Conservation (phyloP, 2,888 invertebrate genomes). For the Periphyllus acericola region DNA sequence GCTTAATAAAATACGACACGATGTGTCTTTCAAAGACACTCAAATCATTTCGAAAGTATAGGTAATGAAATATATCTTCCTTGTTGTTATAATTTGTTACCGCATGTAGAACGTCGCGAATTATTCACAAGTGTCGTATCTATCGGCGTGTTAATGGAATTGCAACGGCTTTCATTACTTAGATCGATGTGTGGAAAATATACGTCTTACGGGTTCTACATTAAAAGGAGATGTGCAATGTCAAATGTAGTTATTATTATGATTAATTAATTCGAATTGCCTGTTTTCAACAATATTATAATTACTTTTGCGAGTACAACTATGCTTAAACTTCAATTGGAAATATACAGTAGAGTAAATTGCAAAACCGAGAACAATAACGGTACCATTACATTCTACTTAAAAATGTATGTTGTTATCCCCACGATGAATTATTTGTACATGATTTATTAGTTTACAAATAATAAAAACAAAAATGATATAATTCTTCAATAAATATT, state of each 20-base stretch:
- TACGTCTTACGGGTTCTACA: not conserved
- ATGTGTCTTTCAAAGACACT: not conserved
- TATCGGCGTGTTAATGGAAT: not conserved
- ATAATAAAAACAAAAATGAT: conserved; percentile 17
- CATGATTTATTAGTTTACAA: conserved; percentile 39
- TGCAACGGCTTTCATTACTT: conserved; percentile 2
- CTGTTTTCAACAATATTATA: conserved; percentile 27
- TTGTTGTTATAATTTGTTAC: conserved; percentile 12
- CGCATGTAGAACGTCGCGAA: not conserved
- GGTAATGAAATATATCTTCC: not conserved
- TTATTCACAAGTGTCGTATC: not conserved
- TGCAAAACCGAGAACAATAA: conserved; percentile 36
- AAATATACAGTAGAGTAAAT: conserved; percentile 26
- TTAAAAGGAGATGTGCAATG: conserved; percentile 1
- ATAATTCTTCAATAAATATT: not conserved
- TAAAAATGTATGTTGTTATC: conserved; percentile 19
- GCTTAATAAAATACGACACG: not conserved
- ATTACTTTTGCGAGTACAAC: conserved; percentile 20
- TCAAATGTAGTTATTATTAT: conserved; percentile 23
- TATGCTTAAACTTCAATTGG: conserved; percentile 24
- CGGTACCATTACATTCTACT: not conserved
- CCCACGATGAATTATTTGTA: conserved; percentile 29
- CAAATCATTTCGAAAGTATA: not conserved
- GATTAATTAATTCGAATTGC: conserved; percentile 43
- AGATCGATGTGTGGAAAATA: not conserved